Evolutionary conservation across 2,888 invertebrate genomes (phyloP), one percentile per base, ranked within the genome.

Genomic region (Bedellia somnulentella): DNA sequence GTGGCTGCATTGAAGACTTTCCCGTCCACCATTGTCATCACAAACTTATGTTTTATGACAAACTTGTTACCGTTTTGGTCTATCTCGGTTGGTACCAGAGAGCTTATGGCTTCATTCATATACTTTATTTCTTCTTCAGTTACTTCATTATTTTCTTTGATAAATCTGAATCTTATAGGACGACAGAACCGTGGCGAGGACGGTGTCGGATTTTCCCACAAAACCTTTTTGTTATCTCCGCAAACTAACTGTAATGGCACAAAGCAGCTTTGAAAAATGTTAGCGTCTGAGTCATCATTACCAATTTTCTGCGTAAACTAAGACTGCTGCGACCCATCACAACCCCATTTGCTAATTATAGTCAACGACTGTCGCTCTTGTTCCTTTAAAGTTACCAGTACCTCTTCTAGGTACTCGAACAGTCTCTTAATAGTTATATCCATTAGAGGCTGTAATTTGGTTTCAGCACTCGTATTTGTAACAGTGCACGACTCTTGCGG

Each of bases 21-120:
- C 5, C 14, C 27, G 27, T 27, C 14, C 15, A 27, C 27, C 27
- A 27, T 27, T 12, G 27, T 27, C 13, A 27, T 12, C 5, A 27
- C 8, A 15, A 27, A 14, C 12, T 9, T 10, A 3, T 27, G 27
- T 27, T 27, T 27, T 14, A 27, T 4, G 8, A 14, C 13, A 27
- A 14, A 27, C 3, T 12, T 27, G 5, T 12, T 14, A 5, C 9
- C 27, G 15, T 12, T 15, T 15, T 15, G 9, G 2, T 9, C 27
- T 2, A 27, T 15, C 3, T 27, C 15, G 9, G 27, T 27, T 27
- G 27, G 15, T 5, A 2, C 5, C 15, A 27, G 27, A 9, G 9
- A 12, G 3, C 15, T 27, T 9, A 4, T 10, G 8, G 27, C 5
- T 12, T 27, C 9, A 15, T 27, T 27, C 2, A 27, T 15, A 10